Evolutionary conservation across 2,888 invertebrate genomes (phyloP).

Genomic region (Stenoptilia bipunctidactyla): DNA sequence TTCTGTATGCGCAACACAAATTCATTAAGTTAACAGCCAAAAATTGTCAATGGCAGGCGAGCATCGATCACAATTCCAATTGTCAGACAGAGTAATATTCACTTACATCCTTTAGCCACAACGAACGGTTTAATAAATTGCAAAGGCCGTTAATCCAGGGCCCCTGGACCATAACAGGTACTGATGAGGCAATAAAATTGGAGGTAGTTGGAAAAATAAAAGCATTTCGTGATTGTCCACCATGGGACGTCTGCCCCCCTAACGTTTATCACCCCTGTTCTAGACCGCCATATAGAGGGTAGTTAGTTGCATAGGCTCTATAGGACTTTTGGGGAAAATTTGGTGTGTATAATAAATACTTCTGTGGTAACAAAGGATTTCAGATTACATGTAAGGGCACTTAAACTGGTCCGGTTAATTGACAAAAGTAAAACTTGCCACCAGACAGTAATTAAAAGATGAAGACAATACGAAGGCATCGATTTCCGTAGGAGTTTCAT

Average conservation of each 20-base stretch:
- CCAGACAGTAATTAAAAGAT: too few relatives aligned
- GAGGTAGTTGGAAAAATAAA: conserved; percentile 52
- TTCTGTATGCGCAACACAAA: too few relatives aligned
- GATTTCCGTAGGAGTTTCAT: too few relatives aligned
- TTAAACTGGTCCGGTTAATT: too few relatives aligned
- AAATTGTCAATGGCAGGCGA: too few relatives aligned
- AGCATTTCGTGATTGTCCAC: conserved; percentile 55
- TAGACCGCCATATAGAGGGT: conserved; percentile 19
- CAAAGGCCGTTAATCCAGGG: conserved; percentile 23
- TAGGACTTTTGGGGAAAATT: neutral
- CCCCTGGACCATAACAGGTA: conserved; percentile 31
- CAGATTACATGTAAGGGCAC: too few relatives aligned
- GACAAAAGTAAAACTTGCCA: too few relatives aligned
- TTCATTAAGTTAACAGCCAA: too few relatives aligned
- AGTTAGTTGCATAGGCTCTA: conserved; percentile 9
- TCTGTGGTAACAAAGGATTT: too few relatives aligned
- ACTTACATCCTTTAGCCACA: conserved; percentile 10
- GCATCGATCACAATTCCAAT: too few relatives aligned
- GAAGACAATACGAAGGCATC: too few relatives aligned
- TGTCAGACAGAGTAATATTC: neutral
- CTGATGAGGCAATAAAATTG: conserved; percentile 58
- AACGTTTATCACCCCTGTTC: conserved; percentile 24
- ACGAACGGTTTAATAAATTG: conserved; percentile 20
- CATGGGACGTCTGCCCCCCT: conserved; percentile 19
- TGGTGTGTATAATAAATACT: too few relatives aligned